Percentiles rank a stretch among this genome's conserved stretches.
phyloP scores from a whole-genome alignment of 30 jellyfish, hydroid and myxozoan species.

The Phacellophora camtschatica region DNA sequence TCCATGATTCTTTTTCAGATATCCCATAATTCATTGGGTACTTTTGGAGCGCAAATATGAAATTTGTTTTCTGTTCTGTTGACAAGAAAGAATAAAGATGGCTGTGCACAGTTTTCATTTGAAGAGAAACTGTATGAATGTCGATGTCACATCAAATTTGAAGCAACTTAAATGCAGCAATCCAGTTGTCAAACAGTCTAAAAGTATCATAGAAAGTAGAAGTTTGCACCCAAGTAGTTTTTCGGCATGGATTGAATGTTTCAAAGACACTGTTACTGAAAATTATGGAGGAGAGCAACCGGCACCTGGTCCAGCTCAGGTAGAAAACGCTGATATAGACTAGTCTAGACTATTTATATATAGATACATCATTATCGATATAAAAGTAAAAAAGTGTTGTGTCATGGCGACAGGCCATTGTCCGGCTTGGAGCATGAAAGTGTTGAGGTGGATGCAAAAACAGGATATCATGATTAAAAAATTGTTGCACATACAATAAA shows the following conservation, averaged over 20 bases:
- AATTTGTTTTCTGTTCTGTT: neutral
- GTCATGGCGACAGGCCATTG: too few species aligned
- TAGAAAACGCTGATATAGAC: neutral
- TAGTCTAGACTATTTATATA: neutral
- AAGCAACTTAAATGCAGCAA: conserved; percentile 20
- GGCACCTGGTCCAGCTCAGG: conserved; percentile 19
- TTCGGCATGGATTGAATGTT: conserved; percentile 65
- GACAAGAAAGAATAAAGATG: conserved; percentile 36
- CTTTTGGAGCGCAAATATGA: conserved; percentile 21
- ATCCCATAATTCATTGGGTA: conserved; percentile 30
- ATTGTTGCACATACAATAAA: too few species aligned
- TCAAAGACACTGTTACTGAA: conserved; percentile 1
- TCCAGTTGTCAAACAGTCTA: conserved; percentile 20
- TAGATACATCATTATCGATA: too few species aligned
- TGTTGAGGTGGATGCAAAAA: too few species aligned
- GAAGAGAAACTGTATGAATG: conserved; percentile 18
- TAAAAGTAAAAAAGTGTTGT: too few species aligned
- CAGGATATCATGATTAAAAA: too few species aligned
- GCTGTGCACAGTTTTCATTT: conserved; percentile 14
- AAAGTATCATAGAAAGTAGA: conserved; percentile 43
- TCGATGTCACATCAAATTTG: conserved; percentile 47
- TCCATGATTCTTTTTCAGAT: too few species aligned
- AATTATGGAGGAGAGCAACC: neutral
- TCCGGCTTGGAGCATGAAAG: too few species aligned
- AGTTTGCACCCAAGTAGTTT: conserved; percentile 28